Percentiles rank a stretch among this genome's conserved stretches.
phyloP scores from a whole-genome alignment of 2,888 invertebrate species.

The Lycocerus yunnanus region DNA sequence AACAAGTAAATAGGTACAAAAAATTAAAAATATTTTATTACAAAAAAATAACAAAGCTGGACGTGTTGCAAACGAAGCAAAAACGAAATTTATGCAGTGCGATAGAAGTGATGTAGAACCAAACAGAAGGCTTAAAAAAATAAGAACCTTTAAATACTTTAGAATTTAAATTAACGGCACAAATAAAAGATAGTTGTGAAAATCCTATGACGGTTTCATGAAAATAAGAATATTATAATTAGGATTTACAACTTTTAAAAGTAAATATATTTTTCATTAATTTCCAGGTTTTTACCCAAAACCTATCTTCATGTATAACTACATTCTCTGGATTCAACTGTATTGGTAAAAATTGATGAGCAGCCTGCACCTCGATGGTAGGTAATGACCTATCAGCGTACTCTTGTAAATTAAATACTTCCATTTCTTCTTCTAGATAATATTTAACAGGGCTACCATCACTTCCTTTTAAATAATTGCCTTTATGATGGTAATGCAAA shows the following conservation, averaged over 20 bases:
- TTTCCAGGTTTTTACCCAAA: conserved; percentile 10
- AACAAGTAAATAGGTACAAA: no score
- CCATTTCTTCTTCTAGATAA: conserved; percentile 16
- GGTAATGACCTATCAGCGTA: neutral
- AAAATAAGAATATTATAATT: neutral
- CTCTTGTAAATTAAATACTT: conserved; percentile 11
- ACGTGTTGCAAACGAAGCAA: no score
- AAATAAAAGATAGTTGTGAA: no score
- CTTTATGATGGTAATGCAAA: neutral
- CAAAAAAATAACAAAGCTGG: no score
- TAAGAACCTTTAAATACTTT: no score
- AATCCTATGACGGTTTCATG: no score
- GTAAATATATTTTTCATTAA: conserved; percentile 21
- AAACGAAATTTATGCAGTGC: no score
- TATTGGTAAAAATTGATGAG: neutral
- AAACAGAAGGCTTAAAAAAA: no score
- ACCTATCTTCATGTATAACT: neutral
- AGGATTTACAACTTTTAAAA: conserved; percentile 24
- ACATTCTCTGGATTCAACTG: conserved; percentile 2
- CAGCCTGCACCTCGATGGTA: conserved; percentile 5
- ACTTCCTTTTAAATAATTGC: conserved; percentile 6
- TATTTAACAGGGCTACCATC: neutral
- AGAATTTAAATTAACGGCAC: no score
- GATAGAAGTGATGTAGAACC: no score
- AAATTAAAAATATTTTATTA: no score